Evolutionary conservation across 2,113 vertebrate species (phyloP).

Genomic region (Embiotoca jacksoni): DNA sequence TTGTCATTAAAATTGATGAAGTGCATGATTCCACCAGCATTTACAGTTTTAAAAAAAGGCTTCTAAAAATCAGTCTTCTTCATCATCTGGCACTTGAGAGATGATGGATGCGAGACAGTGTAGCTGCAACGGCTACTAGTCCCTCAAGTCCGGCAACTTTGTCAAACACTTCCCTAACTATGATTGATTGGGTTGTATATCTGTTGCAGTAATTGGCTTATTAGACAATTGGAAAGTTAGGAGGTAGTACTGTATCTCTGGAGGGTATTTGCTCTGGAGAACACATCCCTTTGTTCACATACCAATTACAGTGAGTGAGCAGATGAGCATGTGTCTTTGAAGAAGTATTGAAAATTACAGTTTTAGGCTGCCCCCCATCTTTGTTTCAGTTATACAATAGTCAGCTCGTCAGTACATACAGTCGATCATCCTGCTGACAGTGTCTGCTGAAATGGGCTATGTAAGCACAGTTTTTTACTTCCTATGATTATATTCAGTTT

Average conservation of each 20-base stretch:
- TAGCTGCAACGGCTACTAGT: conserved; percentile 2
- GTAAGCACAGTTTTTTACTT: conserved; percentile 1
- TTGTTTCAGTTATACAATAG: conserved; percentile 23
- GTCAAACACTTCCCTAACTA: conserved; percentile 54
- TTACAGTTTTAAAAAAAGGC: conserved; percentile 1
- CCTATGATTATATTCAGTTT: not conserved
- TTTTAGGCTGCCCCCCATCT: conserved; percentile 8
- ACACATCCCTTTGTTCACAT: conserved; percentile 55
- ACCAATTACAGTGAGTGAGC: conserved; percentile 64
- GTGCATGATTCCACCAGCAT: conserved; percentile 9
- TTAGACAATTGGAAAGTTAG: conserved; percentile 52
- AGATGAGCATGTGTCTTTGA: conserved; percentile 1
- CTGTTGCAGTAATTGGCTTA: conserved; percentile 64
- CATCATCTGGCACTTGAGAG: conserved; percentile 31
- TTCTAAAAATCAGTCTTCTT: conserved; percentile 11
- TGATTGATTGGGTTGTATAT: conserved; percentile 59
- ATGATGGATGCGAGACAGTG: conserved; percentile 62
- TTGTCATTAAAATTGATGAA: conserved; percentile 22
- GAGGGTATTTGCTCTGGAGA: conserved; percentile 50
- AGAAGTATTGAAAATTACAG: conserved; percentile 14
- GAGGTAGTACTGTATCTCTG: conserved; percentile 20
- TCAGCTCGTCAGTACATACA: conserved; percentile 5
- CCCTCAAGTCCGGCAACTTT: conserved; percentile 61
- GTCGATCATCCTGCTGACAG: not conserved
- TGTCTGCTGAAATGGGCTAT: not conserved